Evolutionary conservation across 2,888 invertebrate genomes (phyloP).

Genomic region (Phalangium opilio): DNA sequence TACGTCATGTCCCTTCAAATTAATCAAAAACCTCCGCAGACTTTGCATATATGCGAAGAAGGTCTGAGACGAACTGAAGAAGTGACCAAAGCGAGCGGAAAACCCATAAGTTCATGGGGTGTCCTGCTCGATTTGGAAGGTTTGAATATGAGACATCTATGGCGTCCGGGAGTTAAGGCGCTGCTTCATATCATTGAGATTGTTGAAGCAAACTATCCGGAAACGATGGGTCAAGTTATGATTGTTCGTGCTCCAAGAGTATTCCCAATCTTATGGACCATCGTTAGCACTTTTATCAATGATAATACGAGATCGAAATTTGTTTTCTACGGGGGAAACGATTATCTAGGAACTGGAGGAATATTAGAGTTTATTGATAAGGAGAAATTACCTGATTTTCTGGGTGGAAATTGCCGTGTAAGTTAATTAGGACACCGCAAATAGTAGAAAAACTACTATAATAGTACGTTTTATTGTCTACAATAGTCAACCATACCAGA

Average conservation of each 20-base stretch:
- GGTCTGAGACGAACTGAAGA: constrained; percentile 73
- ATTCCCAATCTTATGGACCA: constrained; percentile 88
- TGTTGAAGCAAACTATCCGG: constrained; percentile 86
- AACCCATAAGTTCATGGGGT: constrained; percentile 76
- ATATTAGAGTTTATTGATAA: constrained; percentile 69
- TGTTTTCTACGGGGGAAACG: constrained; percentile 76
- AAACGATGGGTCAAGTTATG: constrained; percentile 79
- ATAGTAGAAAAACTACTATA: no score
- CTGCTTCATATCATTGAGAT: constrained; percentile 54
- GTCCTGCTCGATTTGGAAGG: constrained; percentile 83
- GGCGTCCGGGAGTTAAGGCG: constrained; percentile 71
- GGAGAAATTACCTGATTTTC: constrained; percentile 74
- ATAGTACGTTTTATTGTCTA: constrained; percentile 6
- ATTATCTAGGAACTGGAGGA: constrained; percentile 64
- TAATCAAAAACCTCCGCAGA: constrained; percentile 36
- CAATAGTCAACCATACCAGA: constrained; percentile 62
- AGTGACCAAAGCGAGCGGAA: constrained; percentile 60
- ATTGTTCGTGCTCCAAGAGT: constrained; percentile 83
- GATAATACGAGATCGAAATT: constrained; percentile 84
- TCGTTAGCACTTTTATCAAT: constrained; percentile 87
- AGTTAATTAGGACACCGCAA: no score
- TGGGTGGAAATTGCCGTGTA: constrained; percentile 79
- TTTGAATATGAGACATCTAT: constrained; percentile 83
- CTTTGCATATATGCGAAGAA: constrained; percentile 76
- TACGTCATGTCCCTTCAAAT: no score